Conservation (phyloP, 2,113 vertebrate genomes). For the Argyrosomus japonicus region DNA sequence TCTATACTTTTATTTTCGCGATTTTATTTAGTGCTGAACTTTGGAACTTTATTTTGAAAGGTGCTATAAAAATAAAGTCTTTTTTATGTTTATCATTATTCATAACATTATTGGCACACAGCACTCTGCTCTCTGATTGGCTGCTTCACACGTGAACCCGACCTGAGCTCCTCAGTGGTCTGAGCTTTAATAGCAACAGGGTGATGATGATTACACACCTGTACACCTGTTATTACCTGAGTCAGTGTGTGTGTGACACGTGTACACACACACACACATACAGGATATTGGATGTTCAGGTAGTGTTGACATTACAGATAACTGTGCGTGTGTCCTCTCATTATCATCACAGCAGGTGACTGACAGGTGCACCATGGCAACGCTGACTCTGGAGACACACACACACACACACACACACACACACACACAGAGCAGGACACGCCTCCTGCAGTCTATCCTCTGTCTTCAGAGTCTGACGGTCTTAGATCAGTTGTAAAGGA, state of each 20-base stretch:
- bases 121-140: slow-evolving; percentile 30
- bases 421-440: slow-evolving; percentile 5
- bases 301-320: slow-evolving; percentile 2
- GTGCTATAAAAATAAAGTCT: neutral
- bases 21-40: too few species aligned
- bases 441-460: neutral
- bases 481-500: neutral
- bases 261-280: slow-evolving; percentile 8
- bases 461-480: neutral
- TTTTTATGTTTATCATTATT: too few species aligned
- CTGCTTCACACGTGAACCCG: neutral
- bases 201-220: slow-evolving; percentile 51
- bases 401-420: slow-evolving; percentile 12
- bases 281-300: slow-evolving; percentile 22
- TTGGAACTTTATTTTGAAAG: neutral
- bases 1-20: too few species aligned
- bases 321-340: neutral
- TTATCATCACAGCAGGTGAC: slow-evolving; percentile 60
- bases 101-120: too few species aligned
- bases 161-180: slow-evolving; percentile 26
- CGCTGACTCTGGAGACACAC: slow-evolving; percentile 21
- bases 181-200: slow-evolving; percentile 28
- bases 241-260: slow-evolving; percentile 8
- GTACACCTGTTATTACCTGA: slow-evolving; percentile 58
- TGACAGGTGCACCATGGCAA: slow-evolving; percentile 43